These are phyloP conservation scores for Picathartes gymnocephalus DNA, from an alignment of 2,113 vertebrate species.

Conservation along the genomic window DNA sequence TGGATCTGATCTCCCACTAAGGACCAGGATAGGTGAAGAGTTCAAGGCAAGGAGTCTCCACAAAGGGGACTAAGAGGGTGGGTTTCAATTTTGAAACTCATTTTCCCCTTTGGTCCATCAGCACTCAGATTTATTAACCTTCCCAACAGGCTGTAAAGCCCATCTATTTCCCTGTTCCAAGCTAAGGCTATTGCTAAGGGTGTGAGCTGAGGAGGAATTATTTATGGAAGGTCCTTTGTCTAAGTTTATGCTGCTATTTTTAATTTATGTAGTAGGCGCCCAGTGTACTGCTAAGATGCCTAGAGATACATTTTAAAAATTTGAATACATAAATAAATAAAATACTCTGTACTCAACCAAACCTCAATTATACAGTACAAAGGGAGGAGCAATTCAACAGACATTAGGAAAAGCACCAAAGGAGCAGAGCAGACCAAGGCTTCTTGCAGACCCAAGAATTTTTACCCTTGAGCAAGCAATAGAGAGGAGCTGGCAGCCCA, in stretches of 20 bases:
- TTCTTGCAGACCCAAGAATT: background rate
- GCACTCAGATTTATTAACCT: conserved; percentile 28
- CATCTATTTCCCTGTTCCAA: conserved; percentile 15
- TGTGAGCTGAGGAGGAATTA: conserved; percentile 18
- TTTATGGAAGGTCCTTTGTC: conserved; percentile 47
- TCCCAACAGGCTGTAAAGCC: conserved; percentile 1
- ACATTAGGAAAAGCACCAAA: background rate
- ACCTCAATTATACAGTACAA: conserved; percentile 1
- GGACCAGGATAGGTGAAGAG: background rate
- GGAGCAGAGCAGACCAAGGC: background rate
- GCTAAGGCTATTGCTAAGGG: conserved; percentile 17
- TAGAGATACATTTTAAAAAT: conserved; percentile 39
- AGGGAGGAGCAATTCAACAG: background rate
- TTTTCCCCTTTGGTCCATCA: conserved; percentile 26
- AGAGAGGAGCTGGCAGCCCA: background rate
- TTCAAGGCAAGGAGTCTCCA: conserved; percentile 11
- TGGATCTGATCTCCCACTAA: background rate
- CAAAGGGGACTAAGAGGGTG: background rate
- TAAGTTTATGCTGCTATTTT: conserved; percentile 49
- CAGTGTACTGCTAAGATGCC: conserved; percentile 1
- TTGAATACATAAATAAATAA: conserved; percentile 63
- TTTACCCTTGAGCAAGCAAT: background rate
- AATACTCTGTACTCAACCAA: conserved; percentile 14
- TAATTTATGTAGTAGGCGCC: conserved; percentile 29
- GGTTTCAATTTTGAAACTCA: conserved; percentile 24